These are phyloP conservation scores for Phylloscopus trochilus DNA, from an alignment of 2,113 vertebrate species.

Conservation along the genomic window DNA sequence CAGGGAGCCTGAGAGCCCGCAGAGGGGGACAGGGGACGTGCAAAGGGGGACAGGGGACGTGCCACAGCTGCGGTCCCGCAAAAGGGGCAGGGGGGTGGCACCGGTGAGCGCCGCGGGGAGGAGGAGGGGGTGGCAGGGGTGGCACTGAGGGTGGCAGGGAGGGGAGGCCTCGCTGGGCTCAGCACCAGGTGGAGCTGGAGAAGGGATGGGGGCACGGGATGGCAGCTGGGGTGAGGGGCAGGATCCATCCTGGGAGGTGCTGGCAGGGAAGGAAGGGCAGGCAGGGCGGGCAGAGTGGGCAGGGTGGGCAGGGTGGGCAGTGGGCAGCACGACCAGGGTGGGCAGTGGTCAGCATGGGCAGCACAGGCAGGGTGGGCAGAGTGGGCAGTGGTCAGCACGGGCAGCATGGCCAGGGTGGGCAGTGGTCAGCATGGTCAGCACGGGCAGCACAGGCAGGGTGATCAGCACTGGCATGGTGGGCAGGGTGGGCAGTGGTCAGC, in stretches of 20 bases:
- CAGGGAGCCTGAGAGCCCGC: neutral
- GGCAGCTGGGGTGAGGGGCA: rapidly evolving
- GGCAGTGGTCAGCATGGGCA: too few species aligned
- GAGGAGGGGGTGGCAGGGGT: rapidly evolving
- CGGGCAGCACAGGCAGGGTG: neutral
- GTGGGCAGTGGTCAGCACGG: too few species aligned
- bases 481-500: too few species aligned
- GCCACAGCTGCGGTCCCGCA: rapidly evolving
- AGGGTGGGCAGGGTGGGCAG: too few species aligned
- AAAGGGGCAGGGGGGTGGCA: neutral
- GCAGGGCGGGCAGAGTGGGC: rapidly evolving
- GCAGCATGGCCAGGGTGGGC: too few species aligned
- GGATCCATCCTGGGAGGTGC: neutral
- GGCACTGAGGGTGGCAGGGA: rapidly evolving
- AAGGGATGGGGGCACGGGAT: neutral
- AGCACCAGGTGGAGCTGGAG: rapidly evolving
- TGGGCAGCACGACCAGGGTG: too few species aligned
- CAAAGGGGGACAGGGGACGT: too few species aligned
- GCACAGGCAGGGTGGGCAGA: too few species aligned
- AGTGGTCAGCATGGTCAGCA: neutral
- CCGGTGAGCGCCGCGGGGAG: rapidly evolving
- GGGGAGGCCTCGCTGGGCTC: neutral
- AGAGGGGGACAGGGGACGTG: too few species aligned
- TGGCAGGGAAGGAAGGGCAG: neutral
- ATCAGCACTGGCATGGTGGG: neutral